phyloP scores from a whole-genome alignment of 2,888 invertebrate genomes.

The Volucella inflata region DNA sequence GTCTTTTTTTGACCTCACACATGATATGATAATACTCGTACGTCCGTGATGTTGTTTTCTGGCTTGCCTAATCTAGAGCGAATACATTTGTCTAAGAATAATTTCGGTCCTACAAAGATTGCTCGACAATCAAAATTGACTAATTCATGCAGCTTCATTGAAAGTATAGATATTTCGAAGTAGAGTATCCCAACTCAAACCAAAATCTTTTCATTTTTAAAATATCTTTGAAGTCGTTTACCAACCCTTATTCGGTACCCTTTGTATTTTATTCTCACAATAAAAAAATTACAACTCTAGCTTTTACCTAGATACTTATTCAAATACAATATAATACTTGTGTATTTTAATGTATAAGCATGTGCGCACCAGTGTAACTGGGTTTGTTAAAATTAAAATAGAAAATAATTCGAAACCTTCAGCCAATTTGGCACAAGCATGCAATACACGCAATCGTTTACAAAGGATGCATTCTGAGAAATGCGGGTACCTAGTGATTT shows the following conservation, averaged over 20 bases:
- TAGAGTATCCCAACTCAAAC: no score
- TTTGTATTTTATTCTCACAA: no score
- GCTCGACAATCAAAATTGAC: no score
- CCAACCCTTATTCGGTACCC: constrained; percentile 1
- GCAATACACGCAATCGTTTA: constrained; percentile 39
- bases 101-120: constrained; percentile 20
- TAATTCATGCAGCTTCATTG: neutral
- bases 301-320: no score
- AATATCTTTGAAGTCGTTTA: neutral
- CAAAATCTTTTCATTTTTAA: neutral
- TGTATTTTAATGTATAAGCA: neutral
- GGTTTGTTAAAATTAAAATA: constrained; percentile 16
- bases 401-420: neutral
- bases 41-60: neutral
- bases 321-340: neutral
- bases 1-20: constrained; percentile 37
- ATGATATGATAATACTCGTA: constrained; percentile 9
- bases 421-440: constrained; percentile 55
- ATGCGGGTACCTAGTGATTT: constrained; percentile 63
- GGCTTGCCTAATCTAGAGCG: constrained; percentile 10
- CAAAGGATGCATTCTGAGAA: constrained; percentile 37
- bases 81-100: constrained; percentile 5
- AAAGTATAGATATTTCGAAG: neutral
- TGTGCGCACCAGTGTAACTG: neutral
- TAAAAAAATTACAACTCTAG: no score